Percentiles rank a stretch among this genome's conserved stretches.
These are phyloP conservation scores for Notiomystis cincta DNA, from an alignment of 2,113 vertebrate species.

Conservation along the genomic window DNA sequence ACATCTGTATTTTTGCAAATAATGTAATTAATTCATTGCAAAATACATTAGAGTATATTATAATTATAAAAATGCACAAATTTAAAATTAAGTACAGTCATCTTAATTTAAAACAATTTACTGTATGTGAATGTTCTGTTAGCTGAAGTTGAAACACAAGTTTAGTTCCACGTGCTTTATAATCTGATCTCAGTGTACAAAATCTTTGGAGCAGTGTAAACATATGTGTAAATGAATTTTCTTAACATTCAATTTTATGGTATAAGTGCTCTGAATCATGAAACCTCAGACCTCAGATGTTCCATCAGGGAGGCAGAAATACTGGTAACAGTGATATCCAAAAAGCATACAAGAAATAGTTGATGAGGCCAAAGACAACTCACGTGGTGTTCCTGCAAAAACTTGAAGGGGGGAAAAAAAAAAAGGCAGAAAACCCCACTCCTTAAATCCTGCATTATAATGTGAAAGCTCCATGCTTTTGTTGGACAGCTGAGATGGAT, in stretches of 20 bases:
- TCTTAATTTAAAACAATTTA: neutral
- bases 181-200: neutral
- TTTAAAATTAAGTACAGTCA: neutral
- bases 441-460: constrained; percentile 53
- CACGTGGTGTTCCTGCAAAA: constrained; percentile 51
- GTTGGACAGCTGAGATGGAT: constrained; percentile 66
- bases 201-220: neutral
- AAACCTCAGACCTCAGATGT: constrained; percentile 34
- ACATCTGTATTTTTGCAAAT: neutral
- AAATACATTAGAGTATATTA: neutral
- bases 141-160: neutral
- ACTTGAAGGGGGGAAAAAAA: neutral
- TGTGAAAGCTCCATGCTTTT: constrained; percentile 66
- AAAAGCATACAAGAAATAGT: constrained; percentile 53
- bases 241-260: constrained; percentile 18
- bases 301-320: constrained; percentile 28
- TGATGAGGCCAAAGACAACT: constrained; percentile 62
- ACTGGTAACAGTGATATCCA: constrained; percentile 20
- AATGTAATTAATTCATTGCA: neutral
- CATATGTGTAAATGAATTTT: constrained; percentile 30
- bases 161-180: neutral
- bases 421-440: constrained; percentile 12
- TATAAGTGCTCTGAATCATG: constrained; percentile 24
- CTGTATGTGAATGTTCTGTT: neutral
- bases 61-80: neutral